Conservation (phyloP, 2,113 vertebrate species). For the Scomber scombrus region DNA sequence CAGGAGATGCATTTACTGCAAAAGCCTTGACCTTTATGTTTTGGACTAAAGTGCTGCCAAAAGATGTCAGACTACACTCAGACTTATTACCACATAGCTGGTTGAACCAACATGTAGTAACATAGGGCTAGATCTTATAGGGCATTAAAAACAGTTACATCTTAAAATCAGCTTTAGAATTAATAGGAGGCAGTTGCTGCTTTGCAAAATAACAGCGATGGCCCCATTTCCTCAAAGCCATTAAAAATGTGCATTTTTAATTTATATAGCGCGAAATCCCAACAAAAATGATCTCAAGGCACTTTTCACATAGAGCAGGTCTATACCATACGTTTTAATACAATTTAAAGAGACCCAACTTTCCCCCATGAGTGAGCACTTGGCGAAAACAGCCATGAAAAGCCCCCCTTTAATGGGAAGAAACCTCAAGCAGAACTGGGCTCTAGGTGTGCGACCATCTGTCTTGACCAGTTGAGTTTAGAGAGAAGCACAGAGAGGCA, state of each 20-base stretch:
- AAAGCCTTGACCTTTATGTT: slow-evolving; percentile 24
- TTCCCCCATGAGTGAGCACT: too few relatives aligned
- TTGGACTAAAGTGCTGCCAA: slow-evolving; percentile 9
- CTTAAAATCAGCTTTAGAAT: not conserved
- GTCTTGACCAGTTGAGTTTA: too few relatives aligned
- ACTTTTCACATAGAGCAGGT: too few relatives aligned
- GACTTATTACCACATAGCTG: not conserved
- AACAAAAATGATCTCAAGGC: too few relatives aligned
- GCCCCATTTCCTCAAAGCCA: not conserved
- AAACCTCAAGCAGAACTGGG: too few relatives aligned
- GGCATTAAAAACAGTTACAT: not conserved
- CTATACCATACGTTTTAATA: too few relatives aligned
- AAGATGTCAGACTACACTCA: slow-evolving; percentile 5
- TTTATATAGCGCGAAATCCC: too few relatives aligned
- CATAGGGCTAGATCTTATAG: not conserved
- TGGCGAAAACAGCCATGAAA: too few relatives aligned
- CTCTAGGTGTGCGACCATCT: too few relatives aligned
- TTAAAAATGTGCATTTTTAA: not conserved
- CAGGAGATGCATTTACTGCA: slow-evolving; percentile 19
- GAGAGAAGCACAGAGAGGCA: too few relatives aligned
- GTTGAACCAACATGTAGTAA: not conserved
- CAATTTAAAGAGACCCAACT: too few relatives aligned
- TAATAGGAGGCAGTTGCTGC: not conserved
- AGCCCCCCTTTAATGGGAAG: too few relatives aligned
- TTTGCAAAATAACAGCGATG: not conserved